phyloP scores from a whole-genome alignment of 2,113 vertebrate species.

The Crocuta crocuta region DNA sequence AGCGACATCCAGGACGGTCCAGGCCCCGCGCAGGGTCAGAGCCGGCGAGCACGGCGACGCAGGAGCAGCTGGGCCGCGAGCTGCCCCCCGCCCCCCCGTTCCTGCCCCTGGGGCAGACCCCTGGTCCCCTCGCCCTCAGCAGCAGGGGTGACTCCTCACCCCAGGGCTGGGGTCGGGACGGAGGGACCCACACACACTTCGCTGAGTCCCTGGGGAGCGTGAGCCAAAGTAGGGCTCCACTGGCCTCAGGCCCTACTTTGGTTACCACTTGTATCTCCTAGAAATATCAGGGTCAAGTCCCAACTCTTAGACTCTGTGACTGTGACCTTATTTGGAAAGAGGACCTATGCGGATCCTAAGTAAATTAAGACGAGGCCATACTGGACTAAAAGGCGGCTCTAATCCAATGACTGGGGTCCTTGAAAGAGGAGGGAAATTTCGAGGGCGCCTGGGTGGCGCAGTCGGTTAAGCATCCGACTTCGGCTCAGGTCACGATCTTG shows the following conservation, averaged over 20 bases:
- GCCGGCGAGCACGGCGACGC: accelerated
- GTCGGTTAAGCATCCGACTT: no score
- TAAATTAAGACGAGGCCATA: not conserved
- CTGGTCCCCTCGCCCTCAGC: accelerated
- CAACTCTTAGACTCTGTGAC: not conserved
- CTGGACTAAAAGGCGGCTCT: not conserved
- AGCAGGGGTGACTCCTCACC: not conserved
- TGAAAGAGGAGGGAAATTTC: not conserved
- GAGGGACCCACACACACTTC: accelerated
- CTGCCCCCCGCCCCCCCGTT: accelerated
- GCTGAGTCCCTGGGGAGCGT: accelerated
- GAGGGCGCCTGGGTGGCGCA: no score
- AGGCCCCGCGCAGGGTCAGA: not conserved
- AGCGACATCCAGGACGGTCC: accelerated
- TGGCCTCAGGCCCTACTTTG: not conserved
- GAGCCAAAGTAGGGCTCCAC: not conserved
- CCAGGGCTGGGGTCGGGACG: accelerated
- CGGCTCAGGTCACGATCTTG: no score
- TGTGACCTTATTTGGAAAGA: not conserved
- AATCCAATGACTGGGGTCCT: not conserved
- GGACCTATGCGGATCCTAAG: not conserved
- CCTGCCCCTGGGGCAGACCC: accelerated
- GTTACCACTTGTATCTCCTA: not conserved
- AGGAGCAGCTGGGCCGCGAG: not conserved
- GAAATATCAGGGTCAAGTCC: not conserved